Evolutionary conservation across 2,888 invertebrate genomes (phyloP), one percentile per base, ranked within the genome.

Genomic region (Drosophila prolongata): DNA sequence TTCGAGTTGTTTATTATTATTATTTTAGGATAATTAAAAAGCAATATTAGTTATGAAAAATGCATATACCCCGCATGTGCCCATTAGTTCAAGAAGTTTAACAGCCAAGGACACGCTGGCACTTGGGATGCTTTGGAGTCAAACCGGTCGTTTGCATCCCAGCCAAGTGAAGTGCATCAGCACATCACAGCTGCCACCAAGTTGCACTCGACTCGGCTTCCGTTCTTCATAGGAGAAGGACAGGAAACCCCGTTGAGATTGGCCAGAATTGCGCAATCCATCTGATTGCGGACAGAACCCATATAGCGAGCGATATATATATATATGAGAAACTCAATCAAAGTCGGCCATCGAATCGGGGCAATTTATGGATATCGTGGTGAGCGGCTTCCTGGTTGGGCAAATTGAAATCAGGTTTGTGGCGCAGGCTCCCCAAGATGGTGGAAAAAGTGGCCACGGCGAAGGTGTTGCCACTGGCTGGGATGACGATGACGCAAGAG

Each of bases 381-480:
- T 47, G 47, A 65, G 54, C 60, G 53, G 65, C 73, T 84, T 84
- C 83, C 83, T 86, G 86, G 86, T 83, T 73, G 57, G 44, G 61
- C 65, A 60, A 62, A 56, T 69, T 54, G 53, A 70, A 88, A 74
- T 78, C 83, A 86, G 88, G 83, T 88, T 84, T 84, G 52, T 78
- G 86, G 83, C 61, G 76, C 88, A 85, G 69, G 55, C 66, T 59
- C 77, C 74, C 81, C 77, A 67, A 73, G 27, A 66, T 65, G 57
- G 56, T 38, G 57, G 35, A 54, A 85, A 57, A 68, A 62, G 43
- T 71, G 71, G 68, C 57, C 67, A 60, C 43, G 73, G 77, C 80
- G 76, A 79, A 81, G 87, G 86, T 85, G 81, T 75, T 76, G 70
- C 81, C 78, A 78, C 58, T 37, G 64, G 65, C 44, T 65, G 8